Percentiles rank a stretch among this genome's conserved stretches.
Conservation (phyloP, 2,888 invertebrate species). For the Electrophaes corylata region DNA sequence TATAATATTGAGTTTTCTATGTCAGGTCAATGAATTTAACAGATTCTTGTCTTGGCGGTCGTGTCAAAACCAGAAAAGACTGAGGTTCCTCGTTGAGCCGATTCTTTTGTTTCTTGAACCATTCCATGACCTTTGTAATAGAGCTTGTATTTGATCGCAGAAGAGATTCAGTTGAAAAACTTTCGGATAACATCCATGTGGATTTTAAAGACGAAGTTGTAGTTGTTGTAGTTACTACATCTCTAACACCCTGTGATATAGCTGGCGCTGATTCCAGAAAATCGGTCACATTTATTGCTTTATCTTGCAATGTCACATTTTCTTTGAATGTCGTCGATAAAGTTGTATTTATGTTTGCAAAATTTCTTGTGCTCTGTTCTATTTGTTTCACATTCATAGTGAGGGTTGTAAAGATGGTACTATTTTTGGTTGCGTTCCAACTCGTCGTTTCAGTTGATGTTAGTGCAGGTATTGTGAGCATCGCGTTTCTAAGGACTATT, state of each 20-base stretch:
- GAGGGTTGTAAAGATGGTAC: neutral
- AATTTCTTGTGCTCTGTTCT: neutral
- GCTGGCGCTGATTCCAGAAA: neutral
- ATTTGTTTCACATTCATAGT: neutral
- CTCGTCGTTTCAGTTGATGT: constrained; percentile 3
- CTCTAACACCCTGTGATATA: neutral
- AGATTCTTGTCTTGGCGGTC: constrained; percentile 6
- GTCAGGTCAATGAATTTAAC: constrained; percentile 56
- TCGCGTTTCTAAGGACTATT: neutral
- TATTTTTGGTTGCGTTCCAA: constrained; percentile 6
- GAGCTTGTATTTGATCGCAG: constrained; percentile 23
- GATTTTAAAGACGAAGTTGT: neutral
- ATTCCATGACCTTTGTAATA: constrained; percentile 54
- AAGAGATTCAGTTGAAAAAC: neutral
- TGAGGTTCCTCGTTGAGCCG: constrained; percentile 42
- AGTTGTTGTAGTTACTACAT: neutral
- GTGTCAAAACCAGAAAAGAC: constrained; percentile 39
- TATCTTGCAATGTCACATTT: neutral
- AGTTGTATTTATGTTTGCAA: neutral
- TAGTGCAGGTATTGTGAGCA: neutral
- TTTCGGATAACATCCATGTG: neutral
- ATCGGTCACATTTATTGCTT: neutral
- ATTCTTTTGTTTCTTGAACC: constrained; percentile 55
- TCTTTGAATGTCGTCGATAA: neutral
- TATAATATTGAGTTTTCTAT: too few relatives aligned